Conservation (phyloP, 2,113 vertebrate species). For the Rhombomys opimus region DNA sequence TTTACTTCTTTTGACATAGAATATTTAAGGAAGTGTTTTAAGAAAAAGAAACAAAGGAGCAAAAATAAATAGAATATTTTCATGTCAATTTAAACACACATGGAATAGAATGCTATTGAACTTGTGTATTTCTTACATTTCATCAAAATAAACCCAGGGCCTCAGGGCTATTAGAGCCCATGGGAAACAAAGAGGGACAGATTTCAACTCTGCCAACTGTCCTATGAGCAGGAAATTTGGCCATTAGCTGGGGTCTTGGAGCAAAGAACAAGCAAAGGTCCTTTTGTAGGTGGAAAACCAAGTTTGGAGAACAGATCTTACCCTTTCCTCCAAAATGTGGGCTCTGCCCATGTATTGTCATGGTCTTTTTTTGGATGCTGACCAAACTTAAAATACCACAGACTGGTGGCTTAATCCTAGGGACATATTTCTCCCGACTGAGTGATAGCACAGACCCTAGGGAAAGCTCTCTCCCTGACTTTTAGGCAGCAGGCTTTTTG, state of each 20-base stretch:
- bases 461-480: no score
- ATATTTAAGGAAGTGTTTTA: neutral
- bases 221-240: neutral
- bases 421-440: neutral
- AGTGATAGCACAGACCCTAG: no score
- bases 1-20: neutral
- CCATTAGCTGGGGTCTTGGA: neutral
- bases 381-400: neutral
- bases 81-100: no score
- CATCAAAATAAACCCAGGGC: neutral
- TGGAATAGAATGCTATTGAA: neutral
- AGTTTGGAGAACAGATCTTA: neutral
- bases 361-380: neutral
- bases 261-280: neutral
- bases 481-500: no score
- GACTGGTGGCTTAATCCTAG: rapidly evolving
- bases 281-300: neutral
- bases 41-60: neutral
- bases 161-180: neutral
- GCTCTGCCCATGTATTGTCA: no score
- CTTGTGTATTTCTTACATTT: neutral
- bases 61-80: neutral
- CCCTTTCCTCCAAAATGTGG: no score
- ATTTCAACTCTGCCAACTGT: neutral
- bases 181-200: neutral